phyloP scores from a whole-genome alignment of 2,888 invertebrate genomes.

The Anthophora plumipes region DNA sequence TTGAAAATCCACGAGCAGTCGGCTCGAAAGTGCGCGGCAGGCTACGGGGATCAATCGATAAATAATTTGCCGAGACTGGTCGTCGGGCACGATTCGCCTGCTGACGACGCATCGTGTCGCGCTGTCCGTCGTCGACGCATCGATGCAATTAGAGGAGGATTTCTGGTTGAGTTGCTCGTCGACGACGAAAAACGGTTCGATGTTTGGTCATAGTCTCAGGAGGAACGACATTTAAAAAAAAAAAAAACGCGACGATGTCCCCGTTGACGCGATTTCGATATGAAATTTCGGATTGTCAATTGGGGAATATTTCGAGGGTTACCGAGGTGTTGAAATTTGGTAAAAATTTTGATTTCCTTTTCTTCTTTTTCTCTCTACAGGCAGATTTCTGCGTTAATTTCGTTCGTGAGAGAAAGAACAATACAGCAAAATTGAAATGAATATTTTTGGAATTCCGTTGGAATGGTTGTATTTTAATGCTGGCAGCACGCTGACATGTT shows the following conservation, averaged over 20 bases:
- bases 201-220: slow-evolving; percentile 17
- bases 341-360: not conserved
- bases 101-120: slow-evolving; percentile 65
- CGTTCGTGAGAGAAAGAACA: no score
- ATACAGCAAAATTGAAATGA: no score
- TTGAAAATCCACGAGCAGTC: slow-evolving; percentile 31
- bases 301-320: not conserved
- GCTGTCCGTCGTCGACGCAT: slow-evolving; percentile 30
- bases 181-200: slow-evolving; percentile 10
- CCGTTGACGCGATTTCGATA: not conserved
- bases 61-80: slow-evolving; percentile 70
- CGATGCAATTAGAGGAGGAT: slow-evolving; percentile 49
- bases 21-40: slow-evolving; percentile 38
- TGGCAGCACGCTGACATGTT: not conserved
- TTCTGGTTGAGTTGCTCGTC: slow-evolving; percentile 23
- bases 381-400: no score
- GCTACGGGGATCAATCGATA: slow-evolving; percentile 65
- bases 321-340: no score
- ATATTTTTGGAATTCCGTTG: no score
- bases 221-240: slow-evolving; percentile 19
- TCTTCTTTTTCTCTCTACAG: no score
- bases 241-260: not conserved
- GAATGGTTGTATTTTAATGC: not conserved
- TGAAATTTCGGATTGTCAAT: not conserved
- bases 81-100: slow-evolving; percentile 47